Conservation (phyloP, 2,888 invertebrate species). For the Cloeon dipterum region DNA sequence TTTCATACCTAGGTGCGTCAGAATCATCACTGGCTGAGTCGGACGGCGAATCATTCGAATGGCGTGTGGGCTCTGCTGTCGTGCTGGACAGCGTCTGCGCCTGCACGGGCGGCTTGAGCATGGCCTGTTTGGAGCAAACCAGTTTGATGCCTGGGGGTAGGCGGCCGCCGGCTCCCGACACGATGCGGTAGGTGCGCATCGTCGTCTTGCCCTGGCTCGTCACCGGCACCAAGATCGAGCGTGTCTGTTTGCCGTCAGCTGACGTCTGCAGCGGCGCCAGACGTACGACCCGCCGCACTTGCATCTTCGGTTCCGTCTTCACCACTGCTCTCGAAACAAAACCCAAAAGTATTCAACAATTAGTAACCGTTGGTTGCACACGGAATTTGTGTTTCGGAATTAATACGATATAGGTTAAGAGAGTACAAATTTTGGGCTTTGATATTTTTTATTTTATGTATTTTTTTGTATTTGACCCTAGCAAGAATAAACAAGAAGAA, state of each 20-base stretch:
- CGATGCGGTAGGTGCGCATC: conserved; percentile 45
- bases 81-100: conserved; percentile 2
- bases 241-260: conserved; percentile 19
- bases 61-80: neutral
- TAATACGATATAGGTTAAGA: too few relatives aligned
- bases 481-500: too few relatives aligned
- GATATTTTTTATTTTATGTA: too few relatives aligned
- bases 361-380: too few relatives aligned
- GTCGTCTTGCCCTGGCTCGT: conserved; percentile 41
- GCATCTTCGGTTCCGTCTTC: too few relatives aligned
- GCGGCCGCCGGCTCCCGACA: conserved; percentile 35
- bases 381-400: too few relatives aligned
- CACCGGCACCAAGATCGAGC: conserved; percentile 48
- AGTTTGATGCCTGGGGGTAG: conserved; percentile 27
- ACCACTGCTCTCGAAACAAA: neutral
- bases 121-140: conserved; percentile 19
- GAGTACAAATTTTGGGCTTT: too few relatives aligned
- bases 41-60: conserved; percentile 10
- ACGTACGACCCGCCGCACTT: neutral
- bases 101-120: neutral
- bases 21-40: conserved; percentile 15
- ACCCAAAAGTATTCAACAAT: neutral
- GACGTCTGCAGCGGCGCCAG: neutral
- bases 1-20: conserved; percentile 23
- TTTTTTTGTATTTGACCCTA: too few relatives aligned